Evolutionary conservation across 2,888 invertebrate genomes (phyloP).

Genomic region (Serripes groenlandicus): DNA sequence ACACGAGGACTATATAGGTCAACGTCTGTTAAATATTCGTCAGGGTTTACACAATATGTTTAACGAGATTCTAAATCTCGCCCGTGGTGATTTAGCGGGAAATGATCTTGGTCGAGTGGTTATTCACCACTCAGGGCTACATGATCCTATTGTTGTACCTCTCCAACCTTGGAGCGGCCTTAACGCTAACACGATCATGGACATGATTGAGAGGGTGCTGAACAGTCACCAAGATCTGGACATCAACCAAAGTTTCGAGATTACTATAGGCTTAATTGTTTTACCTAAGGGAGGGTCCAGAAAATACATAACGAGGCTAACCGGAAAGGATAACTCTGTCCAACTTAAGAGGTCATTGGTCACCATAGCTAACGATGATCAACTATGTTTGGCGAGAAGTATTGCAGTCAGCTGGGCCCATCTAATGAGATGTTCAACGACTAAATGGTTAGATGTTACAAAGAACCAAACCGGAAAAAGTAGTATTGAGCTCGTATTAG

Average conservation of each 20-base stretch:
- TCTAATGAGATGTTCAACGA: not conserved
- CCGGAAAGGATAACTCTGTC: conserved; percentile 28
- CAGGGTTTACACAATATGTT: conserved; percentile 26
- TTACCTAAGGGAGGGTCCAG: conserved; percentile 24
- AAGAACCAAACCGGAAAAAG: conserved; percentile 9
- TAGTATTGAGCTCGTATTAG: conserved; percentile 27
- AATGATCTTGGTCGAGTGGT: conserved; percentile 39
- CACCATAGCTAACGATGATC: conserved; percentile 18
- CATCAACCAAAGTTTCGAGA: conserved; percentile 46
- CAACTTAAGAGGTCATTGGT: conserved; percentile 27
- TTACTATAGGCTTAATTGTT: conserved; percentile 48
- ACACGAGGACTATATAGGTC: not conserved
- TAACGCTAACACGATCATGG: conserved; percentile 22
- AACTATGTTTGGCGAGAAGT: conserved; percentile 27
- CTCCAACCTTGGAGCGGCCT: conserved; percentile 47
- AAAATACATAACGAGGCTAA: conserved; percentile 12
- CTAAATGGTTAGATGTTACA: conserved; percentile 25
- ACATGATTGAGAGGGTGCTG: conserved; percentile 51
- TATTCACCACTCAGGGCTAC: conserved; percentile 35
- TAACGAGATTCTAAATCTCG: conserved; percentile 10
- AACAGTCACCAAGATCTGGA: conserved; percentile 58
- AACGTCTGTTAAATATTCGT: not conserved
- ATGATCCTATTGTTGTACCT: conserved; percentile 53
- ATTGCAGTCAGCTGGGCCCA: conserved; percentile 19
- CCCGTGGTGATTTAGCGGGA: conserved; percentile 13